These are phyloP conservation scores for Azorinus chamasolen DNA, from an alignment of 2,888 invertebrate species.

Conservation along the genomic window DNA sequence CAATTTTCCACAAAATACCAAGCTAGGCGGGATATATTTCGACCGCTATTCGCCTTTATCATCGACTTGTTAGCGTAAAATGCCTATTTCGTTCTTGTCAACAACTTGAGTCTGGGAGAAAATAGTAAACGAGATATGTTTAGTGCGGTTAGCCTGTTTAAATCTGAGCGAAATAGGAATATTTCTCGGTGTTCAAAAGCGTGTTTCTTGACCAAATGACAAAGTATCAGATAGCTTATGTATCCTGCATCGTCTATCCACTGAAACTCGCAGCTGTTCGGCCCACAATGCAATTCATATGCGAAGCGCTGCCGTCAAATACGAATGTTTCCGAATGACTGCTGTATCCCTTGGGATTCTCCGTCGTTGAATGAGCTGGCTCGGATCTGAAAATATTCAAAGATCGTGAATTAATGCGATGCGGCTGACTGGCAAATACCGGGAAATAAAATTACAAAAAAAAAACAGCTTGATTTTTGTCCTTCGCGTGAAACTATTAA, in stretches of 20 bases:
- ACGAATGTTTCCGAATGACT: slow-evolving; percentile 24
- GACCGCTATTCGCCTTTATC: not conserved
- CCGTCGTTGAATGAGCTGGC: too few species aligned
- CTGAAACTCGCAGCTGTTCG: not conserved
- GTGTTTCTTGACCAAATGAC: too few species aligned
- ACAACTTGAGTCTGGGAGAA: not conserved
- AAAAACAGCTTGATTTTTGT: too few species aligned
- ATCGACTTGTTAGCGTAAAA: not conserved
- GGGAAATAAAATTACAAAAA: too few species aligned
- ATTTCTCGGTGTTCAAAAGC: too few species aligned
- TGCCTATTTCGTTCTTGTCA: slow-evolving; percentile 1
- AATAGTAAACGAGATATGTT: not conserved
- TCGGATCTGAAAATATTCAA: too few species aligned
- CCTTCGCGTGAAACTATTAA: too few species aligned
- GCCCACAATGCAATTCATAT: slow-evolving; percentile 35
- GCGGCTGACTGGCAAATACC: too few species aligned
- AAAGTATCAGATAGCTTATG: too few species aligned
- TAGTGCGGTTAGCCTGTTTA: too few species aligned
- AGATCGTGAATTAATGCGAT: too few species aligned
- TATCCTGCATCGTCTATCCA: not conserved
- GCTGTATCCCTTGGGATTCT: slow-evolving; percentile 12
- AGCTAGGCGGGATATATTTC: slow-evolving; percentile 24
- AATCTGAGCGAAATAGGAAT: too few species aligned
- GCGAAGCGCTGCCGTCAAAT: slow-evolving; percentile 25
- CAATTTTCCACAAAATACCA: slow-evolving; percentile 25